A percentile compares a stretch with the other conserved stretches of the same genome.
phyloP scores from a whole-genome alignment of 2,888 invertebrate genomes.

The Drosophila pseudotalamancana region DNA sequence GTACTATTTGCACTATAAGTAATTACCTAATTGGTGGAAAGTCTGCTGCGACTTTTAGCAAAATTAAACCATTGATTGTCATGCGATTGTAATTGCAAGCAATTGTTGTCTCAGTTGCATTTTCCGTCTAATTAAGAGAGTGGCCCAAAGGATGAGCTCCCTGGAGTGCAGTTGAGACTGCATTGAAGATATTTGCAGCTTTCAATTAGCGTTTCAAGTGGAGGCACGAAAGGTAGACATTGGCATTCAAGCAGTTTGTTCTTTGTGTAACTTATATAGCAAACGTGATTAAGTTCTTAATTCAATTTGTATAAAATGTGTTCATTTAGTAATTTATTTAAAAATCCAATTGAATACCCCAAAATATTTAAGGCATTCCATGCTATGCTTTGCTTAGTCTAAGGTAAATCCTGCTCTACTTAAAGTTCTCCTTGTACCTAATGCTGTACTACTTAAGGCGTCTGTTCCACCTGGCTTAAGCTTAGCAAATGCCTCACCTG shows the following conservation, averaged over 20 bases:
- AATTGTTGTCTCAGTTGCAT: constrained; percentile 8
- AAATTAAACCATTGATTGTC: constrained; percentile 67
- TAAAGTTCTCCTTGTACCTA: no score
- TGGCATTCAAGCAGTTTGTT: no score
- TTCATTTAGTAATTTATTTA: no score
- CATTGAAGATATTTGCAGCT: not conserved
- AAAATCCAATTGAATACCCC: not conserved
- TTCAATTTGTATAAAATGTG: no score
- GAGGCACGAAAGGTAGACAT: no score
- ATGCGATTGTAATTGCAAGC: constrained; percentile 30
- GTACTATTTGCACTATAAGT: not conserved
- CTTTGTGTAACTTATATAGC: no score
- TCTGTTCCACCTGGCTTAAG: not conserved
- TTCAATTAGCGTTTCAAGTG: not conserved
- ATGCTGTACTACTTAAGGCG: not conserved
- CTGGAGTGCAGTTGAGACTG: not conserved
- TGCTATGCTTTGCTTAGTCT: not conserved
- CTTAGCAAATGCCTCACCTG: not conserved
- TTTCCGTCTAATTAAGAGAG: constrained; percentile 15
- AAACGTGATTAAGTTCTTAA: no score
- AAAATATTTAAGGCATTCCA: not conserved
- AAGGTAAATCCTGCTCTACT: no score
- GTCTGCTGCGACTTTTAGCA: constrained; percentile 19
- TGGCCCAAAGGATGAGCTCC: constrained; percentile 3
- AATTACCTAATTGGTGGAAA: constrained; percentile 68